A percentile compares a stretch with the other conserved stretches of the same genome.
phyloP scores from a whole-genome alignment of 2,113 vertebrate species.

The Pavo muticus region DNA sequence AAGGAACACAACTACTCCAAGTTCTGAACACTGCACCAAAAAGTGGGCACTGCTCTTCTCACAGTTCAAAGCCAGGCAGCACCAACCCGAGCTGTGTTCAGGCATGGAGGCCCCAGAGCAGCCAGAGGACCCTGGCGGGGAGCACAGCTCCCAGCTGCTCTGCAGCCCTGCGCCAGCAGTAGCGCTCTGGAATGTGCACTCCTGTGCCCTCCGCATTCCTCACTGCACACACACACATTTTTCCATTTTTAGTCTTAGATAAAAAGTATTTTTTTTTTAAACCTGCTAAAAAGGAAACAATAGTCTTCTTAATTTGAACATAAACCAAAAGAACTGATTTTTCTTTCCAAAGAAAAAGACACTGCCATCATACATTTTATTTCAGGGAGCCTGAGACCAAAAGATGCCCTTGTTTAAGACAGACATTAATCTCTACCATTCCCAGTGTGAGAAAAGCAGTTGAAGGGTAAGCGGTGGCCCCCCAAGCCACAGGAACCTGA shows the following conservation, averaged over 20 bases:
- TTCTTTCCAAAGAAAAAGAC: neutral
- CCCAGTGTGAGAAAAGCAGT: neutral
- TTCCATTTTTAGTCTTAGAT: neutral
- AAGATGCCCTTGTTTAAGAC: neutral
- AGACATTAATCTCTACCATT: neutral
- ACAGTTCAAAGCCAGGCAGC: neutral
- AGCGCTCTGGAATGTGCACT: slow-evolving; percentile 28
- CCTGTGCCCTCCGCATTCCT: slow-evolving; percentile 51
- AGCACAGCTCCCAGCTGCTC: neutral
- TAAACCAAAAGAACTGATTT: neutral
- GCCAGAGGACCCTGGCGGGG: neutral
- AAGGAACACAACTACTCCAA: neutral
- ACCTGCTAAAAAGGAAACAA: neutral
- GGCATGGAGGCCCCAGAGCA: neutral
- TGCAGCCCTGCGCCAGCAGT: slow-evolving; percentile 4
- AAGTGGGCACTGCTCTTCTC: neutral
- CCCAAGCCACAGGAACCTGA: neutral
- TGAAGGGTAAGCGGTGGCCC: neutral
- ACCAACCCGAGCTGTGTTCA: neutral
- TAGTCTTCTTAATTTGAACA: neutral
- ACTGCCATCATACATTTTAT: neutral
- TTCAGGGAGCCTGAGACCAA: neutral
- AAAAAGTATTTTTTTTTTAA: neutral
- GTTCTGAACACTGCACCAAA: neutral
- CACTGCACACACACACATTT: neutral